These are phyloP conservation scores for Odontamblyopus lacepedii DNA, from an alignment of 2,797 vertebrate species.

Conservation along the genomic window DNA sequence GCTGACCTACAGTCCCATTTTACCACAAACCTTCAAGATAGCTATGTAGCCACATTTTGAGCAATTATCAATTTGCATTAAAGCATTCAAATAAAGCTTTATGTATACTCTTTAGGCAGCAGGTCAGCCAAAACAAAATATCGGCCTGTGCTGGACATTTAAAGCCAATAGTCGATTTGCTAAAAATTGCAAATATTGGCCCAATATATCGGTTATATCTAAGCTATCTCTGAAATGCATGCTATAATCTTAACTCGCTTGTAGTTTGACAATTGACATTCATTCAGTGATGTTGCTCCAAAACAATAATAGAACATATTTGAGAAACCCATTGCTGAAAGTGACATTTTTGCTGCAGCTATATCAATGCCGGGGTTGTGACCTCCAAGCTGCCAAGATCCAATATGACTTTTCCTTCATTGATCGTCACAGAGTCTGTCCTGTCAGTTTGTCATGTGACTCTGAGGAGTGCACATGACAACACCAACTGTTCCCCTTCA, in stretches of 20 bases:
- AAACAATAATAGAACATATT: background rate
- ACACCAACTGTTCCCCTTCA: conserved; percentile 18
- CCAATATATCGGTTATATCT: too few species aligned
- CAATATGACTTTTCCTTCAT: conserved; percentile 40
- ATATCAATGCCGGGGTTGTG: conserved; percentile 26
- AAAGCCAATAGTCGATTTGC: too few species aligned
- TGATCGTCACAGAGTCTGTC: conserved; percentile 49
- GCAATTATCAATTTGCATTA: too few species aligned
- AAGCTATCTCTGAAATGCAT: too few species aligned
- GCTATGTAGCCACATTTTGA: too few species aligned
- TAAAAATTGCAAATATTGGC: too few species aligned
- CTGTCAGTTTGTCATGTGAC: conserved; percentile 34
- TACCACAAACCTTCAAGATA: too few species aligned
- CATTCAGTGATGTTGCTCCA: background rate
- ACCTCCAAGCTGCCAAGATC: conserved; percentile 39
- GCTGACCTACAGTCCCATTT: too few species aligned
- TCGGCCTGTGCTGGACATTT: too few species aligned
- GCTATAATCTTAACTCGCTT: background rate
- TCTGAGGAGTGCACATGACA: conserved; percentile 19
- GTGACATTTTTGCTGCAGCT: conserved; percentile 3
- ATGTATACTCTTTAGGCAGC: too few species aligned
- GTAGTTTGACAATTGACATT: background rate
- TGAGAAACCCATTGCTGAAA: conserved; percentile 1
- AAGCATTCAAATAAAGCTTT: too few species aligned
- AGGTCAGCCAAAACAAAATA: too few species aligned